A percentile compares a stretch with the other conserved stretches of the same genome.
phyloP scores from a whole-genome alignment of 1,140 invertebrate species.

The Samia ricini region DNA sequence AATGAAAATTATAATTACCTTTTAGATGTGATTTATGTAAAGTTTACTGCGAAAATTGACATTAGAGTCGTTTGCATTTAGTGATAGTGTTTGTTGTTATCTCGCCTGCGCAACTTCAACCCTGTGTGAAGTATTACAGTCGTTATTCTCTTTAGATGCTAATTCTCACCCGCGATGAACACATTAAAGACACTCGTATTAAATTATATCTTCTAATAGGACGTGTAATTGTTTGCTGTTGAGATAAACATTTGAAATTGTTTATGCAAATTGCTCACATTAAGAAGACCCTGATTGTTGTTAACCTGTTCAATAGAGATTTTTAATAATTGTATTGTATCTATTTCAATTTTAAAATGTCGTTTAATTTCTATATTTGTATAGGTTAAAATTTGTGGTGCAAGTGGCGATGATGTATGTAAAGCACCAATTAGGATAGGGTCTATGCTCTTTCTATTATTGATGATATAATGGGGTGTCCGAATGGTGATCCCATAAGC shows the following conservation, averaged over 20 bases:
- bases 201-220: constrained; percentile 17
- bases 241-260: neutral
- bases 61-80: constrained; percentile 16
- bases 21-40: neutral
- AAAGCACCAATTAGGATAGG: too few relatives aligned
- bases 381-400: too few relatives aligned
- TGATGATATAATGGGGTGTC: too few relatives aligned
- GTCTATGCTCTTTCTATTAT: too few relatives aligned
- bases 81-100: constrained; percentile 13
- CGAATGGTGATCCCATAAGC: too few relatives aligned
- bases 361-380: too few relatives aligned
- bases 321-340: too few relatives aligned
- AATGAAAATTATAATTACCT: neutral
- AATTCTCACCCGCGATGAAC: constrained; percentile 16
- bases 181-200: constrained; percentile 23
- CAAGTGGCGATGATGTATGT: too few relatives aligned
- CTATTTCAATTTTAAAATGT: too few relatives aligned
- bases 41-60: constrained; percentile 1
- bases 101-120: constrained; percentile 2
- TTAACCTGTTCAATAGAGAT: too few relatives aligned
- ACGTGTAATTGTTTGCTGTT: neutral
- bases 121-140: constrained; percentile 1
- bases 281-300: too few relatives aligned
- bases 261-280: neutral
- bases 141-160: constrained; percentile 15